phyloP scores from a whole-genome alignment of 2,797 vertebrate genomes.

The Trichosurus vulpecula region DNA sequence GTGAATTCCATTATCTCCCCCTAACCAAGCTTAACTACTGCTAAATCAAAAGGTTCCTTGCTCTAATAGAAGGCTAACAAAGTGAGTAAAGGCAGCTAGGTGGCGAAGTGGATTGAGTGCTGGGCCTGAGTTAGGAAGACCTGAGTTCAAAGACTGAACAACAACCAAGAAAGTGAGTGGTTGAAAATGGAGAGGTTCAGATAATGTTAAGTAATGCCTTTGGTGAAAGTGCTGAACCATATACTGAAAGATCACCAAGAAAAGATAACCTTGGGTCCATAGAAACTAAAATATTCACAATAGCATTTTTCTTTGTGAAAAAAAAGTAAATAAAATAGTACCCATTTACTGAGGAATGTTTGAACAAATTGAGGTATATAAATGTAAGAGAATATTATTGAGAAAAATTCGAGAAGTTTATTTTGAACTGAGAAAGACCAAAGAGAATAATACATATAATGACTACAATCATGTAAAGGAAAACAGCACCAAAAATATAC shows the following conservation, averaged over 20 bases:
- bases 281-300: not conserved
- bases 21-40: not conserved
- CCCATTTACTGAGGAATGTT: not conserved
- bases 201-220: not conserved
- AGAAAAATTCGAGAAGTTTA: not conserved
- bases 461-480: not conserved
- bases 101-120: not conserved
- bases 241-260: not conserved
- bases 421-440: not conserved
- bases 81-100: not conserved
- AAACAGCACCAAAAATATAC: not conserved
- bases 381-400: not conserved
- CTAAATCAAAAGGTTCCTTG: not conserved
- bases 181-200: not conserved
- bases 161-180: not conserved
- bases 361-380: not conserved
- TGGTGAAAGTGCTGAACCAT: not conserved
- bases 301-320: not conserved
- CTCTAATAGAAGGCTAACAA: not conserved
- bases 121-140: not conserved
- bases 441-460: not conserved
- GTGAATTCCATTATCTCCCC: not conserved
- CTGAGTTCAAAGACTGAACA: not conserved
- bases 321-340: not conserved
- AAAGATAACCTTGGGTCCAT: not conserved